Evolutionary conservation across 1,140 invertebrate species (phyloP), one percentile per base, ranked within the genome.

Genomic region (Nephila pilipes): DNA sequence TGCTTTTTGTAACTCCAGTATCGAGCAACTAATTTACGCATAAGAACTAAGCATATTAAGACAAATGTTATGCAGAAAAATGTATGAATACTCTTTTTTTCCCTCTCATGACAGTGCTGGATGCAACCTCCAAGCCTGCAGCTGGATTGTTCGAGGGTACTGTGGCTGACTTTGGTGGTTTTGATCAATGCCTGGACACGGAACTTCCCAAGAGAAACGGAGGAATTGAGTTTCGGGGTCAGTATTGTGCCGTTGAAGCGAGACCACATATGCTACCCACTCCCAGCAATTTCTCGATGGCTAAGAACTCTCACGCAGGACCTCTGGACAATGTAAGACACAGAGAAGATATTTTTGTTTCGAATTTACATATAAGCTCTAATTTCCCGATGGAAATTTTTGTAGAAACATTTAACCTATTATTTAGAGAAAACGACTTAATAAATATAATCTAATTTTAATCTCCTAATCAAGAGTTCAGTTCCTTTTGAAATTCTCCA

Each of bases 91-190:
- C 0, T 65, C n/a, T 25, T 2, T 14, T 29, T 65, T 25, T 58
- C 22, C 1, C 55, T 29, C 2, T 25, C 46, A 81, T 58, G 12
- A 22, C 46, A 94, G 94, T 94, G 83, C n/a, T 94, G 25, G 94
- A 94, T 32, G 65, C 94, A 1, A 94, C 75, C 14, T 85, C 79
- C 0, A 90, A 90, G 36, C 90, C 90, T 25, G 87, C 93, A 2
- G 16, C 93, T 16, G 94, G 94, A 29, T 16, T 94, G 8, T 60
- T 94, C 2, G 89, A 85, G 16, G 93, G 94, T 1, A 94, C 93
- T 0, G n/a, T 93, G 3, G 85, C 85, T 4, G 90, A 92, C 32
- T 90, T 93, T 25, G 94, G 94, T n/a, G 69, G 85, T 25, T 93
- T 92, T 32, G 94, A 94, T 46, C 55, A 93, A 60, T 94, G 94